Evolutionary conservation across 2,797 vertebrate species (phyloP), one percentile per base, ranked within the genome.

Genomic region (Sylvilagus floridanus): DNA sequence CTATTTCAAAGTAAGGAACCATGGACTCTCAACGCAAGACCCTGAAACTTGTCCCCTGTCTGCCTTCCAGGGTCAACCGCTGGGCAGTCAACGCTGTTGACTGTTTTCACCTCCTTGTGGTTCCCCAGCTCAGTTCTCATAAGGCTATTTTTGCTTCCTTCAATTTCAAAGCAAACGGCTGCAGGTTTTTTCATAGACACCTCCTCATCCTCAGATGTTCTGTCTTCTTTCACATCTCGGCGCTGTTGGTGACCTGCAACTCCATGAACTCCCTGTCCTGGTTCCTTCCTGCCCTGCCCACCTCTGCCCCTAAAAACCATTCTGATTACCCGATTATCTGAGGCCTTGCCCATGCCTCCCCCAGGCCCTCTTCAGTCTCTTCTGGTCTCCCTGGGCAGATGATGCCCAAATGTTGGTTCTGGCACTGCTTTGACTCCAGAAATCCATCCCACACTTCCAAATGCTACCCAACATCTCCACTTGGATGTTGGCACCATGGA

Each of bases 1-100:
- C 66, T 66, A 73, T 91, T 88, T 92, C 26, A 71, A 88, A 83
- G 63, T 19, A 89, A 93, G 76, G 37, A 90, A 73, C 17, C 12
- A 79, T 11, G 57, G 52, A 57, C 22, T 85, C 32, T 66, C 88
- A 89, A 22, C 1, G 16, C 13, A 82, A 82, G 28, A 75, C 42
- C 78, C 82, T 65, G 26, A 77, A 47, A 86, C 93, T 24, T 65
- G 22, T n/a, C 72, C 83, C 24, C 28, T 0, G 62, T 60, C 54
- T 87, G 71, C 83, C 68, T 76, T 62, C 19, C 24, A 65, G 88
- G 92, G 60, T 9, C 26, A 52, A 12, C 37, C 6, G 0, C 42
- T 73, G 4, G 84, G 22, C 2, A 21, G 30, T 28, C 4, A 71
- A 42, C n/a, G 6, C 1, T 16, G 9, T 7, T 28, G 63, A 22